Evolutionary conservation across 1,140 invertebrate species (phyloP).

Genomic region (Lethocerus indicus): DNA sequence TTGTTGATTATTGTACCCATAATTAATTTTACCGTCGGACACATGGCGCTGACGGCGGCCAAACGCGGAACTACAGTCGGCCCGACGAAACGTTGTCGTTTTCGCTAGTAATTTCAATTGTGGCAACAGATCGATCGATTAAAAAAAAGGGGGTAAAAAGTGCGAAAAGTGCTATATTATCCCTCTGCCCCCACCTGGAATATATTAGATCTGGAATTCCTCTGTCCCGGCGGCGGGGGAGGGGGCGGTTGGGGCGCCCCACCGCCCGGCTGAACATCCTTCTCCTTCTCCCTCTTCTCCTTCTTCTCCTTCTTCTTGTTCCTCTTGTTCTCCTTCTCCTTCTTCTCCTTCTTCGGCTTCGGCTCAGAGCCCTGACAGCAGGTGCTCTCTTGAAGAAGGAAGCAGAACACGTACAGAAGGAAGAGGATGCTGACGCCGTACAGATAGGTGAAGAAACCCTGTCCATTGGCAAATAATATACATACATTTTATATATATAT

Average conservation of each 20-base stretch:
- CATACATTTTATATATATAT: neutral
- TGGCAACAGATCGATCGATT: too few species aligned
- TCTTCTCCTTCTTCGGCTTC: constrained; percentile 51
- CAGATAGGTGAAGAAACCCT: constrained; percentile 94
- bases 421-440: constrained; percentile 90
- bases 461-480: too few species aligned
- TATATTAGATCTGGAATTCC: constrained; percentile 16
- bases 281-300: constrained; percentile 20
- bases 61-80: too few species aligned
- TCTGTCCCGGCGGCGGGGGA: constrained; percentile 12
- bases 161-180: too few species aligned
- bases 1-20: too few species aligned
- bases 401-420: constrained; percentile 91
- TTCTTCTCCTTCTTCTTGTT: constrained; percentile 25
- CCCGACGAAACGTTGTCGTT: too few species aligned
- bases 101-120: too few species aligned
- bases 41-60: too few species aligned
- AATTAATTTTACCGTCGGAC: too few species aligned
- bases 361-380: constrained; percentile 55
- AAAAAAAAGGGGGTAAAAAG: too few species aligned
- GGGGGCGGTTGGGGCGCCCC: constrained; percentile 8
- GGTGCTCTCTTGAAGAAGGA: constrained; percentile 79
- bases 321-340: constrained; percentile 28
- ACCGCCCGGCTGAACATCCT: constrained; percentile 4
- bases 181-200: too few species aligned